A percentile compares a stretch with the other conserved stretches of the same genome.
phyloP scores from a whole-genome alignment of 2,113 vertebrate genomes.

The Rattus rattus region DNA sequence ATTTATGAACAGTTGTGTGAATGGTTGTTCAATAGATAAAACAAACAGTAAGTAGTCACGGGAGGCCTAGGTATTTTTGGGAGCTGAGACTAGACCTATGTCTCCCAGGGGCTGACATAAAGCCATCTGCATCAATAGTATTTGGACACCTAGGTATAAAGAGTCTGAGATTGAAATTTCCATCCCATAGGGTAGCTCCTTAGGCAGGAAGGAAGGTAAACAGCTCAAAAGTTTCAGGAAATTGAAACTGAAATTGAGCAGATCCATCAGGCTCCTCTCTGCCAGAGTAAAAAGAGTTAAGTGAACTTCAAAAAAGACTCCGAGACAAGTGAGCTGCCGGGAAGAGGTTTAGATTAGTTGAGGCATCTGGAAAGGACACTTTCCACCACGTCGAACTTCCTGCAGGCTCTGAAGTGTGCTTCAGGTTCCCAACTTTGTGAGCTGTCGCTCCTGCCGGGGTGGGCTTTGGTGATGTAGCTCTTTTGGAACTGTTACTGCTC shows the following conservation, averaged over 20 bases:
- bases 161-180: background rate
- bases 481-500: background rate
- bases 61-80: background rate
- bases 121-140: background rate
- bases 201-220: background rate
- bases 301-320: background rate
- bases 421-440: background rate
- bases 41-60: background rate
- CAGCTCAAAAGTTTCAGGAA: background rate
- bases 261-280: background rate
- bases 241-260: background rate
- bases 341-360: background rate
- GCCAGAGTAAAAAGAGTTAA: background rate
- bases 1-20: background rate
- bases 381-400: background rate
- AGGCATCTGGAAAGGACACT: background rate
- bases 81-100: background rate
- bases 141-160: background rate
- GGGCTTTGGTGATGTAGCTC: background rate
- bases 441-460: background rate
- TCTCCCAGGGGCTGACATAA: background rate
- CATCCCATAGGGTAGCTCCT: background rate
- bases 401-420: background rate
- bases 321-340: background rate
- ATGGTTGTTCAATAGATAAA: background rate